Conservation (phyloP, 1,140 invertebrate species). For the Heterodera carotae region DNA sequence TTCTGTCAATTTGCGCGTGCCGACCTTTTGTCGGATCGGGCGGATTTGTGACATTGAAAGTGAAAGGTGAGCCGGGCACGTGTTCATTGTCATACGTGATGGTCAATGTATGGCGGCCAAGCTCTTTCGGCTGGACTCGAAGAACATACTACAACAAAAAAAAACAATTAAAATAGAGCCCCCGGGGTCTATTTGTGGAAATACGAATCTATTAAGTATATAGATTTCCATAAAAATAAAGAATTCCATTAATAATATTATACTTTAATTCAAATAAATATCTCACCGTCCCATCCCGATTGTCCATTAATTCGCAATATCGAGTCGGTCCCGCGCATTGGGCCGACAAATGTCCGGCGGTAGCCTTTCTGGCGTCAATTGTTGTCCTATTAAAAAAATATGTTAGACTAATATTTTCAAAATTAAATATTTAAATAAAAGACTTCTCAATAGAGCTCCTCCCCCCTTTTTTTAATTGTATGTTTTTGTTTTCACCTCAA, state of each 20-base stretch:
- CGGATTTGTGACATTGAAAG: slow-evolving; percentile 86
- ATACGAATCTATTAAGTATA: no score
- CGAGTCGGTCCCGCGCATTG: slow-evolving; percentile 87
- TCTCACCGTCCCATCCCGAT: slow-evolving; percentile 82
- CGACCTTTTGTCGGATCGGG: slow-evolving; percentile 87
- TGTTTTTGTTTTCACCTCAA: slow-evolving; percentile 86
- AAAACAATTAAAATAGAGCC: background rate
- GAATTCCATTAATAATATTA: no score
- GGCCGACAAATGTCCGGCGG: slow-evolving; percentile 88
- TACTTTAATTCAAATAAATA: background rate
- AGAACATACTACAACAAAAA: slow-evolving; percentile 41
- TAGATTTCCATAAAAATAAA: no score
- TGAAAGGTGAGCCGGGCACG: slow-evolving; percentile 79
- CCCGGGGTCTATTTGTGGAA: no score
- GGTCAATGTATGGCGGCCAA: slow-evolving; percentile 83
- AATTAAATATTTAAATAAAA: slow-evolving; percentile 79
- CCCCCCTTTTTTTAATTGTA: no score
- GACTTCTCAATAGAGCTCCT: background rate
- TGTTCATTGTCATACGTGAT: slow-evolving; percentile 86
- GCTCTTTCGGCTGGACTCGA: slow-evolving; percentile 50
- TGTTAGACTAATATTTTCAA: slow-evolving; percentile 66
- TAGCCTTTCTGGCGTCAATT: slow-evolving; percentile 91
- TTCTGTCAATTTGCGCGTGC: no score
- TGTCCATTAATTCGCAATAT: slow-evolving; percentile 94
- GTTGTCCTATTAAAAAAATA: slow-evolving; percentile 74